Evolutionary conservation across 2,888 invertebrate genomes (phyloP).

Genomic region (Tetragonisca angustula): DNA sequence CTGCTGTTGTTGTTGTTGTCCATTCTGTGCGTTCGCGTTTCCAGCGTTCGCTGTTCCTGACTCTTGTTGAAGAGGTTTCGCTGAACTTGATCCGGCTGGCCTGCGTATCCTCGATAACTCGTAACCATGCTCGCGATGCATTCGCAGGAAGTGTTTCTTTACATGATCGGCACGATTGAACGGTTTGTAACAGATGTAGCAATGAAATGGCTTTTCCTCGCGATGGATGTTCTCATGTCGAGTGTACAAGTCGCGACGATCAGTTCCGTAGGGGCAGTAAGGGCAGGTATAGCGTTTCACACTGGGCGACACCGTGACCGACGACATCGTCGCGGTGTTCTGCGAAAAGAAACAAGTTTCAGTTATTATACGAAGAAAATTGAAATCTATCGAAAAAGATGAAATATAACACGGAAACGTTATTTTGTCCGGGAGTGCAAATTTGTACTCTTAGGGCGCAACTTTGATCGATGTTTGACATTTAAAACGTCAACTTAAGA

Average conservation of each 20-base stretch:
- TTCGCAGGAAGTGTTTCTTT: conserved; percentile 95
- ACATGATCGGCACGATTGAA: conserved; percentile 97
- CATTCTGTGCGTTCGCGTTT: conserved; percentile 61
- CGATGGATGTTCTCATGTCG: conserved; percentile 97
- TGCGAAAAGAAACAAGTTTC: conserved; percentile 25
- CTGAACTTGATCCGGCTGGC: conserved; percentile 80
- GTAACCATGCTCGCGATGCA: conserved; percentile 96
- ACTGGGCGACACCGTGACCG: conserved; percentile 74
- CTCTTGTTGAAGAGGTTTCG: conserved; percentile 74
- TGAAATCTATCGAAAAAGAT: no score
- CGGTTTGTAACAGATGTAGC: conserved; percentile 96
- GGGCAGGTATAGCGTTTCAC: conserved; percentile 93
- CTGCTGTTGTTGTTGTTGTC: conserved; percentile 63
- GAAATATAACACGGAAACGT: no score
- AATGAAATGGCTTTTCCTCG: conserved; percentile 97
- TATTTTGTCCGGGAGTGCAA: no score
- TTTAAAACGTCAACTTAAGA: no score
- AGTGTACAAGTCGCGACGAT: conserved; percentile 94
- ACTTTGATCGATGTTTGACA: no score
- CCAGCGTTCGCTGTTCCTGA: conserved; percentile 47
- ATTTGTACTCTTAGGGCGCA: no score
- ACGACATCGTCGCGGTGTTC: conserved; percentile 66
- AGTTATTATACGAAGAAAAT: no score
- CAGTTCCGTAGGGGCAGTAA: conserved; percentile 96
- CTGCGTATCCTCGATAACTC: conserved; percentile 92